These are phyloP conservation scores for Parasteatoda lunata DNA, from an alignment of 2,888 invertebrate genomes.

Conservation along the genomic window DNA sequence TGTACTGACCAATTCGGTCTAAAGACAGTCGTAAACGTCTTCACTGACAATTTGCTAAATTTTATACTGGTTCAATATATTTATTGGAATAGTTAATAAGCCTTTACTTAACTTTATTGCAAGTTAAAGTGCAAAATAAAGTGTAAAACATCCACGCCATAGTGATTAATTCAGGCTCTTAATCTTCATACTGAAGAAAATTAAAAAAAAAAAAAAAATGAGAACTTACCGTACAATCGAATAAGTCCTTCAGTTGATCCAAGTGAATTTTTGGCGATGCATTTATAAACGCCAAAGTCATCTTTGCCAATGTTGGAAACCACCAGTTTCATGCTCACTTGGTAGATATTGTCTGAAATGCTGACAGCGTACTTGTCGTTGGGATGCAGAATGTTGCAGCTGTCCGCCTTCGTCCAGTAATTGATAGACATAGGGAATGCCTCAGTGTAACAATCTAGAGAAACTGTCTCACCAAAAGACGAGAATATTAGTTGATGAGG, in stretches of 20 bases:
- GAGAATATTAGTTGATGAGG: slow-evolving; percentile 89
- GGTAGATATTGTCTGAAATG: slow-evolving; percentile 77
- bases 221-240: slow-evolving; percentile 70
- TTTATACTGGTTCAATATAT: no score
- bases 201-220: background rate
- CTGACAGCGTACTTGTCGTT: slow-evolving; percentile 79
- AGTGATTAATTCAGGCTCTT: no score
- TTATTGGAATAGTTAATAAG: no score
- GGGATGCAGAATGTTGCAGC: slow-evolving; percentile 72
- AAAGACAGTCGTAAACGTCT: no score
- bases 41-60: no score
- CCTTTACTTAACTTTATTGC: no score
- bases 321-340: slow-evolving; percentile 89
- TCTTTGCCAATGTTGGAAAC: slow-evolving; percentile 84
- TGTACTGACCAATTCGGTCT: no score
- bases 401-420: slow-evolving; percentile 80
- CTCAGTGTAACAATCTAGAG: slow-evolving; percentile 87
- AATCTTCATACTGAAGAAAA: background rate
- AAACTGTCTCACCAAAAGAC: slow-evolving; percentile 82
- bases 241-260: slow-evolving; percentile 72
- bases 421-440: slow-evolving; percentile 92
- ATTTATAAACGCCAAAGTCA: slow-evolving; percentile 81
- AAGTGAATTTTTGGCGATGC: slow-evolving; percentile 71
- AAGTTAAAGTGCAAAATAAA: no score
- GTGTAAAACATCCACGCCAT: no score